Evolutionary conservation across 1,140 invertebrate genomes (phyloP).

Genomic region (Lepidurus couesii): DNA sequence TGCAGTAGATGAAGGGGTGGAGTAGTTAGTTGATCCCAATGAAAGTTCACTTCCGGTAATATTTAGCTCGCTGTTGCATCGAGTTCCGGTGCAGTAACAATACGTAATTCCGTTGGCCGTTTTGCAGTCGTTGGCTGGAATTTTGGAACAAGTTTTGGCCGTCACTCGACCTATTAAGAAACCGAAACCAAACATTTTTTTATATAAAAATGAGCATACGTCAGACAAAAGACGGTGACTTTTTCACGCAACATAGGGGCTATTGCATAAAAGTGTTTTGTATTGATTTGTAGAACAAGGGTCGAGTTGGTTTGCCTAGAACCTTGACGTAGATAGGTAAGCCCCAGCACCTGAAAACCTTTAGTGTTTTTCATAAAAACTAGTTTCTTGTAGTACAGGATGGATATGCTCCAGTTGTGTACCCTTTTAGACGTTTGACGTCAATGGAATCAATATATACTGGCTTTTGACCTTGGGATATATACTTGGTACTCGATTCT

Average conservation of each 20-base stretch:
- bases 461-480: neutral
- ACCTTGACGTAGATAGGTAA: neutral
- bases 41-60: neutral
- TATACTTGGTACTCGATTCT: neutral
- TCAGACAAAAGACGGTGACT: too few relatives aligned
- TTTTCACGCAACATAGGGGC: too few relatives aligned
- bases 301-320: too few relatives aligned
- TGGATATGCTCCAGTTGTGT: neutral
- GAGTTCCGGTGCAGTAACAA: constrained; percentile 50
- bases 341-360: neutral
- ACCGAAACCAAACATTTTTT: neutral
- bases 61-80: constrained; percentile 48
- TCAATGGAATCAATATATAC: constrained; percentile 15
- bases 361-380: neutral
- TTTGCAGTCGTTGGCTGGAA: constrained; percentile 48
- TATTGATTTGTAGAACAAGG: too few relatives aligned
- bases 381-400: neutral
- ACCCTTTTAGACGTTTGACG: neutral
- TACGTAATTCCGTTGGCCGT: constrained; percentile 48
- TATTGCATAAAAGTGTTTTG: too few relatives aligned
- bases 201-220: neutral
- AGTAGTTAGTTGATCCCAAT: neutral
- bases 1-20: neutral
- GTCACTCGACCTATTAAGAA: constrained; percentile 19
- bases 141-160: constrained; percentile 45